Conservation (phyloP, 2,797 vertebrate genomes). For the Zenarchopterus dispar region DNA sequence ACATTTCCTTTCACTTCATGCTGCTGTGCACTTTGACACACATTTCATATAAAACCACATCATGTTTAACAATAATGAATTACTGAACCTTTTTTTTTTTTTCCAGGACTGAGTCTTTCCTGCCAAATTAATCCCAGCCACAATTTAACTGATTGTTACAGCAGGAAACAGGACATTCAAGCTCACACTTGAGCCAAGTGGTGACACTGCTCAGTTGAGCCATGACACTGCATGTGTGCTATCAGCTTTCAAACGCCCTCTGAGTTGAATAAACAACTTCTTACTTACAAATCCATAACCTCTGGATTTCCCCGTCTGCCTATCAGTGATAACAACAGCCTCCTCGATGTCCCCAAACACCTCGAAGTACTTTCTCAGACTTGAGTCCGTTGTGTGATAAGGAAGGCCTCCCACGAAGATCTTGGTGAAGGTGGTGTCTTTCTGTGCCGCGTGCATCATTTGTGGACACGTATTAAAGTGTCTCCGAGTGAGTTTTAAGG, state of each 20-base stretch:
- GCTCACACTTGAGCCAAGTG: background rate
- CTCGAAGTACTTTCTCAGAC: constrained; percentile 96
- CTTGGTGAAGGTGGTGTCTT: constrained; percentile 97
- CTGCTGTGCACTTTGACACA: background rate
- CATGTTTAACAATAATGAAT: background rate
- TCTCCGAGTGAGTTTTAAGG: constrained; percentile 12
- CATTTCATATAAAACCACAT: background rate
- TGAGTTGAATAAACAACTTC: background rate
- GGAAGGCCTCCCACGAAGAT: constrained; percentile 97
- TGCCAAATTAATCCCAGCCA: no score
- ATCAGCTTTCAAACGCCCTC: background rate
- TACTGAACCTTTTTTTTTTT: no score
- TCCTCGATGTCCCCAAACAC: constrained; percentile 98
- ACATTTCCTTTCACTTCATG: constrained; percentile 18
- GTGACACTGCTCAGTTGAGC: background rate
- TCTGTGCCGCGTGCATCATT: constrained; percentile 96
- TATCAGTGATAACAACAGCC: constrained; percentile 95
- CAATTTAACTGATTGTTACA: no score
- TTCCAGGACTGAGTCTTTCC: no score
- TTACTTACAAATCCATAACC: constrained; percentile 97
- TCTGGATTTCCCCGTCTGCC: constrained; percentile 95
- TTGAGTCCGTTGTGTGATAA: constrained; percentile 96
- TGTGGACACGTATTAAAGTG: background rate
- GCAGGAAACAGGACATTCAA: background rate
- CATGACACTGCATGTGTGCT: constrained; percentile 21